A percentile compares a stretch with the other conserved stretches of the same genome.
These are phyloP conservation scores for Otis tarda DNA, from an alignment of 2,113 vertebrate genomes.

Conservation along the genomic window DNA sequence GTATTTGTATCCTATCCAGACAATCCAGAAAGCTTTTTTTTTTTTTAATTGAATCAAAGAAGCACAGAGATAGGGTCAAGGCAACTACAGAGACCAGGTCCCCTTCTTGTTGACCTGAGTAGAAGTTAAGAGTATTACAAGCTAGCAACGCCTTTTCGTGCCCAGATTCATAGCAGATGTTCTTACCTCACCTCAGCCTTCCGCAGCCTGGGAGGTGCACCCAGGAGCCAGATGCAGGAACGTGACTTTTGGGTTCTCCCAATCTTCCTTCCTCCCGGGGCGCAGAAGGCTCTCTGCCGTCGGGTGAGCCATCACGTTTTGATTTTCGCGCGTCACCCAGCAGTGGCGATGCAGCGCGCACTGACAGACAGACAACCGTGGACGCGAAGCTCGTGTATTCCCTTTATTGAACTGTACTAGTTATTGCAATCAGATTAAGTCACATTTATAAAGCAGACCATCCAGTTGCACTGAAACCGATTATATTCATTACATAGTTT, in stretches of 20 bases:
- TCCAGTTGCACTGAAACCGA: conserved; percentile 96
- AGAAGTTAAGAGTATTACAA: neutral
- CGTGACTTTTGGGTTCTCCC: neutral
- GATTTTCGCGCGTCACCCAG: neutral
- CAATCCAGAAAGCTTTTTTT: neutral
- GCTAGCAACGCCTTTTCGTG: neutral
- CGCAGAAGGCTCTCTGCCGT: neutral
- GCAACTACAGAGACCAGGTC: neutral
- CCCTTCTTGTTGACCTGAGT: neutral
- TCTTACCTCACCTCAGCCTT: neutral
- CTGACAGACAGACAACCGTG: conserved; percentile 57
- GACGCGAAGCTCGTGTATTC: conserved; percentile 78
- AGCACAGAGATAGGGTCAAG: neutral
- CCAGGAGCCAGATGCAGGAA: neutral
- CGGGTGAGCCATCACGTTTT: neutral
- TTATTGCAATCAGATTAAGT: conserved; percentile 99
- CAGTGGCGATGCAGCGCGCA: neutral
- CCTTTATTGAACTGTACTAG: conserved; percentile 97
- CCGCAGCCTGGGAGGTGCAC: neutral
- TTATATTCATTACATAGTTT: conserved; percentile 96
- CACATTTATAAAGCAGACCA: conserved; percentile 99
- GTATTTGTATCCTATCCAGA: neutral
- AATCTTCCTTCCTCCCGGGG: neutral
- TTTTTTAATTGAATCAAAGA: neutral
- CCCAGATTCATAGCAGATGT: neutral